These are phyloP conservation scores for Alectoris magna DNA, from an alignment of 2,797 vertebrate genomes.

Conservation along the genomic window DNA sequence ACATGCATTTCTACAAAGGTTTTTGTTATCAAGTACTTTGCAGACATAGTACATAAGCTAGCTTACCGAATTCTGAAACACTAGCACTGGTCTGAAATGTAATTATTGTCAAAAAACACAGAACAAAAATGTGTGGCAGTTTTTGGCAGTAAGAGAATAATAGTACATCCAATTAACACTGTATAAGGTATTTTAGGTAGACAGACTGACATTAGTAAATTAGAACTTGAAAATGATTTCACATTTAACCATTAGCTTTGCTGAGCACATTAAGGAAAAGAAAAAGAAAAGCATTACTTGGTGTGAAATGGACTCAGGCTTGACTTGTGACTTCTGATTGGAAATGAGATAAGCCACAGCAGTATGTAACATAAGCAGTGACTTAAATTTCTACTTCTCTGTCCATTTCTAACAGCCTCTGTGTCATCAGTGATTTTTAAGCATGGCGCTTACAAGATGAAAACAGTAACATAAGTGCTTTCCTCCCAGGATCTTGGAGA, in stretches of 20 bases:
- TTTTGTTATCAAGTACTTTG: neutral
- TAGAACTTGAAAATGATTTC: slow-evolving; percentile 14
- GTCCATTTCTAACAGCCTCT: neutral
- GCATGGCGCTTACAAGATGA: neutral
- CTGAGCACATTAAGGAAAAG: neutral
- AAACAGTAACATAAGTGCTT: neutral
- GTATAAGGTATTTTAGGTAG: slow-evolving; percentile 18
- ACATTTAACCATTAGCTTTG: neutral
- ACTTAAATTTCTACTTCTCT: slow-evolving; percentile 16
- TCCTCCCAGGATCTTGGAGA: neutral
- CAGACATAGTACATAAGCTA: neutral
- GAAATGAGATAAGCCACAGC: neutral
- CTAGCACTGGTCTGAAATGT: neutral
- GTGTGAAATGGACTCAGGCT: neutral
- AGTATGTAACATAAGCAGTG: neutral
- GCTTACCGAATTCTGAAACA: neutral
- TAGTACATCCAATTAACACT: slow-evolving; percentile 24
- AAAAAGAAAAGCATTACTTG: neutral
- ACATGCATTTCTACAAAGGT: neutral
- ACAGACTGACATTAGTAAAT: slow-evolving; percentile 10
- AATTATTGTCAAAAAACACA: neutral
- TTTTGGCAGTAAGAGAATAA: slow-evolving; percentile 17
- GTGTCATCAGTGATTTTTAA: slow-evolving; percentile 1
- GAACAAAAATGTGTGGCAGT: neutral
- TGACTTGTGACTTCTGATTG: neutral